These are phyloP conservation scores for Chrysodeixis includens DNA, from an alignment of 2,888 invertebrate genomes.

Conservation along the genomic window DNA sequence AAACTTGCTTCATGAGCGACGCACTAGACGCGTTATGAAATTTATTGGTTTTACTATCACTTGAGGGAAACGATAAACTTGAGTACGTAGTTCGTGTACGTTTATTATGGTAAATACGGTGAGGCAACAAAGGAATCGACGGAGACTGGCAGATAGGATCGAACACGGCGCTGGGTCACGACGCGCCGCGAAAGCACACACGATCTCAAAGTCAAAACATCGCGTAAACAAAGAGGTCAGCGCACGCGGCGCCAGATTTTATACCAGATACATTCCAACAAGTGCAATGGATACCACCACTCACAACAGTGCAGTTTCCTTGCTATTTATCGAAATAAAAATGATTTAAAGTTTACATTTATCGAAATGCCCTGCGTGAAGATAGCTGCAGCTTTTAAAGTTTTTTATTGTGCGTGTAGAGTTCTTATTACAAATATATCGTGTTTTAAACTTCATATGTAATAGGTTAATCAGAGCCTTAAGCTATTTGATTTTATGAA, in stretches of 20 bases:
- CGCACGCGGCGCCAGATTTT: slow-evolving; percentile 54
- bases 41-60: neutral
- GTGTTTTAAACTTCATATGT: too few relatives aligned
- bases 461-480: too few relatives aligned
- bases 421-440: too few relatives aligned
- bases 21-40: neutral
- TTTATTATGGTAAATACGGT: slow-evolving; percentile 27
- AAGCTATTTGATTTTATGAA: too few relatives aligned
- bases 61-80: slow-evolving; percentile 16
- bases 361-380: too few relatives aligned
- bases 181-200: slow-evolving; percentile 41
- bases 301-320: neutral
- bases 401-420: too few relatives aligned
- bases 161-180: slow-evolving; percentile 42
- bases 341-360: too few relatives aligned
- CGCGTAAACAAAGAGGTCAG: slow-evolving; percentile 62
- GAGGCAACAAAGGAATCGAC: slow-evolving; percentile 34
- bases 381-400: too few relatives aligned
- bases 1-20: slow-evolving; percentile 2
- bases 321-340: neutral
- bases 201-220: slow-evolving; percentile 55
- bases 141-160: slow-evolving; percentile 28
- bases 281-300: slow-evolving; percentile 21
- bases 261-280: slow-evolving; percentile 51
- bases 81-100: slow-evolving; percentile 13